Evolutionary conservation across 2,888 invertebrate genomes (phyloP).

Genomic region (Pseudolycoriella hygida): DNA sequence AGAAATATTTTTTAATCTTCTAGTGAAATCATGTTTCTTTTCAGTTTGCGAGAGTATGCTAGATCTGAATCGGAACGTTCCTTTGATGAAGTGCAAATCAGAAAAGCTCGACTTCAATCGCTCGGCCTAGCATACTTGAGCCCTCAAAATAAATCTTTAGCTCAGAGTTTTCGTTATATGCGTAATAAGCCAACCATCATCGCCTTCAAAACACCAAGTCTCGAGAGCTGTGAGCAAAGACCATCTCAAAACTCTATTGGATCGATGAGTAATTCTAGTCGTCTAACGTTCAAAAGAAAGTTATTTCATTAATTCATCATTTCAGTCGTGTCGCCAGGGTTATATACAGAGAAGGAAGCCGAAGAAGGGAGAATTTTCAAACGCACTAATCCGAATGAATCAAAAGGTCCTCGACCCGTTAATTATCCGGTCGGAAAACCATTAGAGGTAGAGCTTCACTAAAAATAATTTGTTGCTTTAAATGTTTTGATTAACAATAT

Average conservation of each 20-base stretch:
- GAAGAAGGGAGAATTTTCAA: slow-evolving; percentile 41
- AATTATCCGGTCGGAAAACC: slow-evolving; percentile 68
- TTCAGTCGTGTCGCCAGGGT: slow-evolving; percentile 13
- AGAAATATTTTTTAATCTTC: slow-evolving; percentile 4
- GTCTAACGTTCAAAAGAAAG: slow-evolving; percentile 1
- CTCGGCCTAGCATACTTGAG: slow-evolving; percentile 50
- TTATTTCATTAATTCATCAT: slow-evolving; percentile 1
- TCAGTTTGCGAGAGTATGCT: slow-evolving; percentile 49
- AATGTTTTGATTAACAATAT: not conserved
- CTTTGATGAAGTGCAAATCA: slow-evolving; percentile 49
- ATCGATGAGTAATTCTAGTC: slow-evolving; percentile 33
- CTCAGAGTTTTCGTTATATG: slow-evolving; percentile 82
- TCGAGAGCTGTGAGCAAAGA: slow-evolving; percentile 46
- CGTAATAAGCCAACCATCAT: slow-evolving; percentile 75
- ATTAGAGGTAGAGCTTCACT: slow-evolving; percentile 42
- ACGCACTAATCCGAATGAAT: slow-evolving; percentile 12
- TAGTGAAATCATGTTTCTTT: not conserved
- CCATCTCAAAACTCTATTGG: slow-evolving; percentile 37
- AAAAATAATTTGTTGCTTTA: not conserved
- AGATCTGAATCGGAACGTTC: slow-evolving; percentile 67
- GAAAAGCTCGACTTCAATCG: slow-evolving; percentile 41
- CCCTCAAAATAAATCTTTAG: slow-evolving; percentile 62
- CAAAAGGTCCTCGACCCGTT: slow-evolving; percentile 17
- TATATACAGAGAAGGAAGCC: slow-evolving; percentile 29
- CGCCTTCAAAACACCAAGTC: slow-evolving; percentile 67